Conservation (phyloP, 2,888 invertebrate species). For the Drosophila leonis region DNA sequence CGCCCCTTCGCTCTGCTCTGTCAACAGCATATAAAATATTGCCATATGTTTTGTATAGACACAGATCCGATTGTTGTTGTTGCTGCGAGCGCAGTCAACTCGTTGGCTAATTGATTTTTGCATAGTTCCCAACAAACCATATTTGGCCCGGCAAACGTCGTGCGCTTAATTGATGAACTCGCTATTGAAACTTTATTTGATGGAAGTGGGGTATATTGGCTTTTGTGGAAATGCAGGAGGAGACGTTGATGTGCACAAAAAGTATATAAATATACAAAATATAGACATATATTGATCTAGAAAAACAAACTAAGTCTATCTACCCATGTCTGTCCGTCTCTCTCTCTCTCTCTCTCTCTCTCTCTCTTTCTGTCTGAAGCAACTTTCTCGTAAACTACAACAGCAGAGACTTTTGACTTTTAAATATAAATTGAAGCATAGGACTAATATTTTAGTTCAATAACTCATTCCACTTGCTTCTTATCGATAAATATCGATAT, state of each 20-base stretch:
- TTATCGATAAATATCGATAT: not conserved
- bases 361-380: not conserved
- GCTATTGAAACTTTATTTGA: not conserved
- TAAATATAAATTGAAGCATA: not conserved
- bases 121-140: conserved; percentile 14
- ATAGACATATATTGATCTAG: not conserved
- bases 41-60: conserved; percentile 49
- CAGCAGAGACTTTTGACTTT: not conserved
- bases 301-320: not conserved
- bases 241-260: too few relatives aligned
- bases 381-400: not conserved
- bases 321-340: not conserved
- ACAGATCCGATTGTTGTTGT: conserved; percentile 39
- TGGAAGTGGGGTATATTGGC: not conserved
- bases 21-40: conserved; percentile 31
- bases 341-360: not conserved
- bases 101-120: conserved; percentile 69
- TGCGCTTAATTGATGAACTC: conserved; percentile 43
- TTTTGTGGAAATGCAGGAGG: not conserved
- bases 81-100: conserved; percentile 52
- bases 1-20: not conserved
- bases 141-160: conserved; percentile 13
- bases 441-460: not conserved
- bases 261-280: too few relatives aligned
- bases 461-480: not conserved